A percentile compares a stretch with the other conserved stretches of the same genome.
Conservation (phyloP, 2,888 invertebrate genomes). For the Diarsia rubi region DNA sequence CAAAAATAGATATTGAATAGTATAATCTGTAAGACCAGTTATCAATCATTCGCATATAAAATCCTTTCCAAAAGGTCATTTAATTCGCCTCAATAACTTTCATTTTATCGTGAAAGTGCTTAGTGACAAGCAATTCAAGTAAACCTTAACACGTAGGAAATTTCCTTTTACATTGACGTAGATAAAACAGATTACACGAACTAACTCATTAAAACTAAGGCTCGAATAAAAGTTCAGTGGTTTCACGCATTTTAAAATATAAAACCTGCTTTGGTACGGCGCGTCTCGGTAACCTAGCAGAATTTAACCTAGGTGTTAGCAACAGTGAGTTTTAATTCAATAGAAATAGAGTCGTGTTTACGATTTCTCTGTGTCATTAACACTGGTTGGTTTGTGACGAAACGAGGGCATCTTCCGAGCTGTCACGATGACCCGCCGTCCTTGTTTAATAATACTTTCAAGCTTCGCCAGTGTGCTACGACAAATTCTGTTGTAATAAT, state of each 20-base stretch:
- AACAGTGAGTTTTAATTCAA: conserved; percentile 54
- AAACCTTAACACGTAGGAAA: conserved; percentile 1
- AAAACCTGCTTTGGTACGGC: conserved; percentile 49
- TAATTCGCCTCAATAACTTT: conserved; percentile 4
- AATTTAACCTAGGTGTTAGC: conserved; percentile 51
- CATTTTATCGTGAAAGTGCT: conserved; percentile 29
- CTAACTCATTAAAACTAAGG: conserved; percentile 61
- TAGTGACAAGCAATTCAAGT: conserved; percentile 31
- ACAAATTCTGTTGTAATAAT: conserved; percentile 68
- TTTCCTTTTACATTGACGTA: conserved; percentile 6
- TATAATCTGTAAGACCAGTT: background rate
- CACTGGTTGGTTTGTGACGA: conserved; percentile 68
- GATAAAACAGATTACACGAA: conserved; percentile 39
- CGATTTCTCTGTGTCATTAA: conserved; percentile 55
- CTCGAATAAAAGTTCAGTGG: conserved; percentile 64
- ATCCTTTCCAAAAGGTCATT: conserved; percentile 15
- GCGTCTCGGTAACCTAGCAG: conserved; percentile 57
- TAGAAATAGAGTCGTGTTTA: conserved; percentile 32
- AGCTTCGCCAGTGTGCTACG: conserved; percentile 67
- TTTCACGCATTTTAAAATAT: conserved; percentile 71
- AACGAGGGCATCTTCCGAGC: conserved; percentile 80
- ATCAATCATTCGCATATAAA: conserved; percentile 11
- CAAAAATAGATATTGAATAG: background rate
- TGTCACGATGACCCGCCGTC: conserved; percentile 78
- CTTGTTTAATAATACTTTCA: conserved; percentile 78